Percentiles rank a stretch among this genome's conserved stretches.
Conservation (phyloP, 2,888 invertebrate species). For the Metallyticus violacea region DNA sequence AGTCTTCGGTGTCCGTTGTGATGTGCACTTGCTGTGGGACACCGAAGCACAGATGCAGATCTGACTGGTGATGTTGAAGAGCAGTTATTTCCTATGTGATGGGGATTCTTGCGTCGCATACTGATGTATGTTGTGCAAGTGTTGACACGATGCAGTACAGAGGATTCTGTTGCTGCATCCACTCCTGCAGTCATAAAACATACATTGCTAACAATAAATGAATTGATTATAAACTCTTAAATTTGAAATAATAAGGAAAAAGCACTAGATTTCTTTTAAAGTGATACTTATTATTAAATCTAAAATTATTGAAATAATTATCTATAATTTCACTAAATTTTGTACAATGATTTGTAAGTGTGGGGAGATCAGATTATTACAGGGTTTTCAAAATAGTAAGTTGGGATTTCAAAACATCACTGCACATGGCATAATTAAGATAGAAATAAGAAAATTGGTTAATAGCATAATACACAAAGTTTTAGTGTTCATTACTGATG, state of each 20-base stretch:
- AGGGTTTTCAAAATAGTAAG: too few relatives aligned
- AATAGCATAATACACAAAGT: too few relatives aligned
- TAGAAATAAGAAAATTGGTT: too few relatives aligned
- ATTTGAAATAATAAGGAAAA: not conserved
- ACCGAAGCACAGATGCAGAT: not conserved
- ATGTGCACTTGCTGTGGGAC: not conserved
- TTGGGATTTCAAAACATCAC: too few relatives aligned
- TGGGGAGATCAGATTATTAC: too few relatives aligned
- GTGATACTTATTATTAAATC: too few relatives aligned
- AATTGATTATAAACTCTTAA: not conserved
- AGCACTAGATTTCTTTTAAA: not conserved
- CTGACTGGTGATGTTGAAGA: not conserved
- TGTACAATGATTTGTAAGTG: too few relatives aligned
- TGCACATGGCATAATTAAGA: too few relatives aligned
- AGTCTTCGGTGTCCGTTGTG: slow-evolving; percentile 4
- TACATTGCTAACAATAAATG: not conserved
- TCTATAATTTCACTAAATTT: too few relatives aligned
- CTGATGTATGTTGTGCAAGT: slow-evolving; percentile 63
- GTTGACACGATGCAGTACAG: slow-evolving; percentile 58
- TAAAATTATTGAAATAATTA: too few relatives aligned
- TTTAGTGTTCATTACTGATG: too few relatives aligned
- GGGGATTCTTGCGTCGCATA: slow-evolving; percentile 43
- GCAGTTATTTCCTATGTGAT: not conserved
- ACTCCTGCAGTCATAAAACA: slow-evolving; percentile 41
- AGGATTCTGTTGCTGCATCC: slow-evolving; percentile 51